These are phyloP conservation scores for Tor tambroides DNA, from an alignment of 2,113 vertebrate genomes.

Conservation along the genomic window DNA sequence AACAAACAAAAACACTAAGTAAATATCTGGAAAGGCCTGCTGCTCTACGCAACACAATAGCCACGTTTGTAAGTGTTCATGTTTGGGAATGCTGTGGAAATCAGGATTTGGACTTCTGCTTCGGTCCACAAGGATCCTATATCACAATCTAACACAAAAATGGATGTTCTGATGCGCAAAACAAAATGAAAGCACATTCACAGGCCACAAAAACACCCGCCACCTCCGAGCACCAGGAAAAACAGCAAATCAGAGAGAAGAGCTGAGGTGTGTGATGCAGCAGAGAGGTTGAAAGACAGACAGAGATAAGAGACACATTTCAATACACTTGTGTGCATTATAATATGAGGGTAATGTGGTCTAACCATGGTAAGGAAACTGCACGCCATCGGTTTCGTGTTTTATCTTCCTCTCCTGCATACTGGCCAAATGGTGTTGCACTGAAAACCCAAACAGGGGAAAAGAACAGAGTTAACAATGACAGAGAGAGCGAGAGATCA, in stretches of 20 bases:
- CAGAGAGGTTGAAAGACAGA: constrained; percentile 19
- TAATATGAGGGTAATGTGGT: constrained; percentile 67
- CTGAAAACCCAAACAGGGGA: constrained; percentile 81
- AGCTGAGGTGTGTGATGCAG: not conserved
- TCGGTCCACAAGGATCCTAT: not conserved
- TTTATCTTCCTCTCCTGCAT: constrained; percentile 84
- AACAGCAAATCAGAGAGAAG: constrained; percentile 24
- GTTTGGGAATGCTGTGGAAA: not conserved
- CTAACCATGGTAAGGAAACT: constrained; percentile 84
- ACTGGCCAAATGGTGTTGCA: constrained; percentile 82
- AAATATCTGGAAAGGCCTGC: not conserved
- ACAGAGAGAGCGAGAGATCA: constrained; percentile 52
- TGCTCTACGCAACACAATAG: constrained; percentile 1
- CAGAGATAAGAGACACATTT: constrained; percentile 41
- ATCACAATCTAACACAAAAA: not conserved
- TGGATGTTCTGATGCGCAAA: not conserved
- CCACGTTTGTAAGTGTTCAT: not conserved
- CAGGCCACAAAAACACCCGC: not conserved
- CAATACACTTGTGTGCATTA: constrained; percentile 49
- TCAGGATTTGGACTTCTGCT: not conserved
- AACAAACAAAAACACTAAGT: constrained; percentile 25
- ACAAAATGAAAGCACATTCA: constrained; percentile 13
- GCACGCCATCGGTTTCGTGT: constrained; percentile 80
- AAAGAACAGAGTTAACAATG: constrained; percentile 78
- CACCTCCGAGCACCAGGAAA: constrained; percentile 20